Evolutionary conservation across 2,888 invertebrate genomes (phyloP), one percentile per base, ranked within the genome.

Genomic region (Dolomedes plantarius): DNA sequence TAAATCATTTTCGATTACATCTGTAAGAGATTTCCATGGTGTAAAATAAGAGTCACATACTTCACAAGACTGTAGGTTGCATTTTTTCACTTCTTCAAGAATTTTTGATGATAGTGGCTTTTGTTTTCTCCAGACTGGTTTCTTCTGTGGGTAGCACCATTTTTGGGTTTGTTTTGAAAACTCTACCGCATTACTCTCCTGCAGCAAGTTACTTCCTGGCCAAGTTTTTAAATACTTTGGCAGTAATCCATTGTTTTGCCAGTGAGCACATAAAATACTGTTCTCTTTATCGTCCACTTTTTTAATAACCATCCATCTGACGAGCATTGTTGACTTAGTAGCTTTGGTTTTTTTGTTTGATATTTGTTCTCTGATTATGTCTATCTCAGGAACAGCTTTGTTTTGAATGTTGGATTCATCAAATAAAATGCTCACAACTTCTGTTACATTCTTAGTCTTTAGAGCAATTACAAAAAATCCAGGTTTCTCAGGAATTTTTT

Each of bases 71-170:
- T 27, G 29, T 32, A 64, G 78, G 7, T 72, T 46, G 41, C 83
- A 85, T 6, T 67, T 46, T 11, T 67, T 56, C 0, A 85, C 62
- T 13, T 67, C 41, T 13, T 77, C 77, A 6, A 72, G 71, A 29
- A 41, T 11, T 23, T 77, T 85, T 0, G 65, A 50, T 0, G 72
- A 46, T 0, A 31, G 7, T 0, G 50, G 11, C 27, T 85, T 85
- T 5, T 77, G 29, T 28, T 85, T 85, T 41, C 19, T 65, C 83
- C 83, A 85, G n/a, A 46, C 28, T 0, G 73, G 36, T 13, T 85
- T 77, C 31, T 77, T 85, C 71, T 72, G 64, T 9, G 77, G 77
- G 27, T 77, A 41, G 19, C 83, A 85, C 77, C 77, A 85, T 29
- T 77, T 77, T 50, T 85, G 72, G 6, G 73, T 41, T 0, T 56